Evolutionary conservation across 2,797 vertebrate genomes (phyloP), one percentile per base, ranked within the genome.

Genomic region (Balearica regulorum): DNA sequence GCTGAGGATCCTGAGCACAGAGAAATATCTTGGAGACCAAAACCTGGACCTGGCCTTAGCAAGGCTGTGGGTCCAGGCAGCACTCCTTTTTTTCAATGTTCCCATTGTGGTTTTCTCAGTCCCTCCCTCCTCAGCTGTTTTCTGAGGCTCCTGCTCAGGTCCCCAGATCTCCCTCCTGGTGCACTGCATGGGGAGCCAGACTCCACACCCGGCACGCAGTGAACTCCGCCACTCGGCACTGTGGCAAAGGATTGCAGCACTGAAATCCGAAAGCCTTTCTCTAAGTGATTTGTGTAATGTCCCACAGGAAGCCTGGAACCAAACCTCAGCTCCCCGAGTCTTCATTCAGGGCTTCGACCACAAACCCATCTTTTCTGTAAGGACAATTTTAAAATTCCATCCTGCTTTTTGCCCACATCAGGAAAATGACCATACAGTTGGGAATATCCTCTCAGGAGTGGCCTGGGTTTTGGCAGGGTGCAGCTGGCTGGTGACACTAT

Each of bases 201-300:
- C 31, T 60, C 35, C 0, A 0, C 5, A 5, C n/a, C 48, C 0
- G 0, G 48, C 46, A 46, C 0, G 0, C 43, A 35, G 43, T 16
- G 35, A 51, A n/a, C 71, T 83, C 41, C 48, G 24, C 21, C 1
- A 1, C 79, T 76, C 16, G 1, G 46, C 18, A 5, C 35, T 26
- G 48, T 21, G 65, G 71, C 22, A 13, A 66, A 68, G 39, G 31
- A 58, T 51, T 80, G 68, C 69, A 80, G 78, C 44, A 48, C 28
- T 53, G 66, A 72, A 80, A 69, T 87, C 26, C 1, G 1, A 94
- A 90, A 83, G 10, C 21, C 25, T 37, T 87, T 90, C 66, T 66
- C 44, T 11, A n/a, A 83, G n/a, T 62, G 44, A 91, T 76, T 35
- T 84, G 43, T 48, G 14, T 64, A 53, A 39, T 19, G 46, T 81